phyloP scores from a whole-genome alignment of 2,888 invertebrate species.

The Pyrocoelia pectoralis region DNA sequence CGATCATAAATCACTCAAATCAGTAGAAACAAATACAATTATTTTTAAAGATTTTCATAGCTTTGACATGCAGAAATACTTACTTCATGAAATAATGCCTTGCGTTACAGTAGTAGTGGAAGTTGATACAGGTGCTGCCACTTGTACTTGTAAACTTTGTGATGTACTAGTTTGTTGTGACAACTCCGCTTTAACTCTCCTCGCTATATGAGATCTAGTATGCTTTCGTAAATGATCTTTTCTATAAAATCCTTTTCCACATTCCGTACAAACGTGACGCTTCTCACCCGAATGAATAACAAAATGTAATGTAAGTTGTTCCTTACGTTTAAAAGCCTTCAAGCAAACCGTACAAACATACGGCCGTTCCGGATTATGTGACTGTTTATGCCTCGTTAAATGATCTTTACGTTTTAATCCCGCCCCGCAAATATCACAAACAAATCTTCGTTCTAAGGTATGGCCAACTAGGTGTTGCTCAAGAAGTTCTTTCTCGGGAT shows the following conservation, averaged over 20 bases:
- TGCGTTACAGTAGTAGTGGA: slow-evolving; percentile 41
- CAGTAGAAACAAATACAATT: no score
- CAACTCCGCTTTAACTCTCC: slow-evolving; percentile 84
- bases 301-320: slow-evolving; percentile 87
- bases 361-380: slow-evolving; percentile 88
- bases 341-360: slow-evolving; percentile 88
- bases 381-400: slow-evolving; percentile 85
- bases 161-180: slow-evolving; percentile 67
- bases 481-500: slow-evolving; percentile 82
- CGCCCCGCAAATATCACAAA: slow-evolving; percentile 90
- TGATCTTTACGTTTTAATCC: slow-evolving; percentile 88
- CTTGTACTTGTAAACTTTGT: slow-evolving; percentile 55
- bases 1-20: no score
- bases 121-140: slow-evolving; percentile 52
- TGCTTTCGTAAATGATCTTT: slow-evolving; percentile 89
- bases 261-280: slow-evolving; percentile 85
- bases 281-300: slow-evolving; percentile 92
- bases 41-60: no score
- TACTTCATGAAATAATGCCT: slow-evolving; percentile 48
- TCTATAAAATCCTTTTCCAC: slow-evolving; percentile 89
- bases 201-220: slow-evolving; percentile 83
- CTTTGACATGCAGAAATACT: slow-evolving; percentile 8
- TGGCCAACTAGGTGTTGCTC: slow-evolving; percentile 89
- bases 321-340: slow-evolving; percentile 89
- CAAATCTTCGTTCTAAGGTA: slow-evolving; percentile 83